A percentile compares a stretch with the other conserved stretches of the same genome.
Conservation (phyloP, 1,140 invertebrate genomes). For the Dendrolimus kikuchii region DNA sequence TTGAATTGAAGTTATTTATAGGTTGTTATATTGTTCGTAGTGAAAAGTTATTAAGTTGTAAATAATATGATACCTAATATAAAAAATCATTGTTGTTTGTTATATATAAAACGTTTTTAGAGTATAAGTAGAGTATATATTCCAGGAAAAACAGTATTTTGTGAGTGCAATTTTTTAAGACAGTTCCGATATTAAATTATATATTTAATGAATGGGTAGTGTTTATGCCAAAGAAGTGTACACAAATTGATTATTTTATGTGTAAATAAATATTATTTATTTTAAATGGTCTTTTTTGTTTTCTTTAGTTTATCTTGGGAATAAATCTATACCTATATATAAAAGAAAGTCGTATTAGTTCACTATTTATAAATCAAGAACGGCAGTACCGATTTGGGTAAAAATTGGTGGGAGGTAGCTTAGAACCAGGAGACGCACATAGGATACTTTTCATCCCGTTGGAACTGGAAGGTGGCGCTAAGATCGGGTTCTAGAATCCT, state of each 20-base stretch:
- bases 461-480: no score
- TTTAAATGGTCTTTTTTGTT: conserved; percentile 14
- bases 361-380: no score
- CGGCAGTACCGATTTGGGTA: no score
- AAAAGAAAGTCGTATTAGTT: no score
- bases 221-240: conserved; percentile 61
- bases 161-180: conserved; percentile 56
- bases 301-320: not conserved
- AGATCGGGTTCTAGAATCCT: no score
- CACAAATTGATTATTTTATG: conserved; percentile 38
- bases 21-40: conserved; percentile 42
- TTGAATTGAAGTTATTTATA: conserved; percentile 16
- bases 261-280: conserved; percentile 65
- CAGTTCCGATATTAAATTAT: conserved; percentile 20
- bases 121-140: conserved; percentile 29
- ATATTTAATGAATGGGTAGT: conserved; percentile 41
- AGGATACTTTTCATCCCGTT: no score
- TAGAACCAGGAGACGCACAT: no score
- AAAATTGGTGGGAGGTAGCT: no score
- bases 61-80: conserved; percentile 25
- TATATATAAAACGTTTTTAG: conserved; percentile 29
- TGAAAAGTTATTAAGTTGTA: conserved; percentile 58
- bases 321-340: no score
- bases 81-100: conserved; percentile 32
- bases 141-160: conserved; percentile 52